Conservation (phyloP, 1,140 invertebrate species). For the Eueides isabella region DNA sequence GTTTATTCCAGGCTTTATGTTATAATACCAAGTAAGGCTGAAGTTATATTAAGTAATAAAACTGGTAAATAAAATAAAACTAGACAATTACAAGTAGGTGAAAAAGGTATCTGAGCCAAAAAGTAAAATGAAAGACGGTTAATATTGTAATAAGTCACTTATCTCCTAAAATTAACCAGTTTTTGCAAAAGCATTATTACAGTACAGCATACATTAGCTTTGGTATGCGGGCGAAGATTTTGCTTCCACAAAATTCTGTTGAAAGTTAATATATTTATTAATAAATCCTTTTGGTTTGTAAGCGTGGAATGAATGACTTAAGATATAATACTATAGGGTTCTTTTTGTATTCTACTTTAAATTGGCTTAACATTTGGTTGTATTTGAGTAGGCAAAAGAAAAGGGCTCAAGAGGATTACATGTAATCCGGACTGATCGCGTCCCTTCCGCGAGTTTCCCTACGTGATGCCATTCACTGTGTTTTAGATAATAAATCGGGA, state of each 20-base stretch:
- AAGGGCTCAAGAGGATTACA: conserved; percentile 33
- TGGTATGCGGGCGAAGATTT: too few species aligned
- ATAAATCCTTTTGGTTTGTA: neutral
- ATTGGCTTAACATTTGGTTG: conserved; percentile 15
- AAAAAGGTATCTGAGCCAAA: too few species aligned
- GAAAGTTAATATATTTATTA: neutral
- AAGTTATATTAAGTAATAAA: too few species aligned
- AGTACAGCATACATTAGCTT: too few species aligned
- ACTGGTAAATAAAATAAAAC: too few species aligned
- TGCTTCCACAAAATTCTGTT: neutral
- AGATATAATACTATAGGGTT: conserved; percentile 13
- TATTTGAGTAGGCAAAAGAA: conserved; percentile 24
- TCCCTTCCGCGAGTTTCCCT: conserved; percentile 31
- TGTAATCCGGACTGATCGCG: conserved; percentile 29
- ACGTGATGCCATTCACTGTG: conserved; percentile 9
- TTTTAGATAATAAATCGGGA: neutral
- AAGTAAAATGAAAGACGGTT: too few species aligned
- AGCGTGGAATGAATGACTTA: neutral
- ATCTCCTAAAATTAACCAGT: too few species aligned
- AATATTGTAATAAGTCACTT: too few species aligned
- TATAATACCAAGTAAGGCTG: too few species aligned
- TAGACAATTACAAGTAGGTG: too few species aligned
- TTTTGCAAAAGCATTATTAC: too few species aligned
- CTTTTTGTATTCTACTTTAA: conserved; percentile 22
- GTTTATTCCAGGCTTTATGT: too few species aligned